Conservation (phyloP, 2,888 invertebrate species). For the Tromatobia lineatoria region DNA sequence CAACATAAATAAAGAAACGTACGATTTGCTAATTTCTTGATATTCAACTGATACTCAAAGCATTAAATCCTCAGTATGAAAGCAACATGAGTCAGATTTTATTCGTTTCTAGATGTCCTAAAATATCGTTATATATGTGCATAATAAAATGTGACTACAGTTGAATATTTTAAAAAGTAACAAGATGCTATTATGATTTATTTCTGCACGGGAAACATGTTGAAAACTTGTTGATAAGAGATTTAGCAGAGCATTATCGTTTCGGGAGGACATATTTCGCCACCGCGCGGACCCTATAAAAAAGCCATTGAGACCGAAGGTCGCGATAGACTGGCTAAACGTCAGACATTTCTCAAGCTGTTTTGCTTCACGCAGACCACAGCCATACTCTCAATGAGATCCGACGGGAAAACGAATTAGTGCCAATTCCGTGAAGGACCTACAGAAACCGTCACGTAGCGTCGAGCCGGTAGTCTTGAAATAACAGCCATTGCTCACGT, state of each 20-base stretch:
- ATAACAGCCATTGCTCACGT: slow-evolving; percentile 79
- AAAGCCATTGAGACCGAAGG: slow-evolving; percentile 19
- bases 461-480: slow-evolving; percentile 73
- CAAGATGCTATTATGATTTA: background rate
- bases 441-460: slow-evolving; percentile 65
- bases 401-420: slow-evolving; percentile 75
- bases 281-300: slow-evolving; percentile 2
- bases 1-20: too few relatives aligned
- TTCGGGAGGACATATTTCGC: slow-evolving; percentile 19
- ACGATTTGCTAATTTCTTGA: background rate
- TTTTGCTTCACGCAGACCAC: slow-evolving; percentile 39
- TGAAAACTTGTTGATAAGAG: background rate
- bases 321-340: slow-evolving; percentile 60
- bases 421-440: slow-evolving; percentile 72
- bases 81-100: background rate
- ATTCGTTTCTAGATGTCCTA: background rate
- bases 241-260: background rate
- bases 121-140: background rate
- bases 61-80: too few relatives aligned
- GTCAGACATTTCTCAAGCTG: slow-evolving; percentile 59
- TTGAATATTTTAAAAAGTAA: background rate
- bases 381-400: slow-evolving; percentile 56
- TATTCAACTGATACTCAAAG: background rate
- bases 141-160: background rate
- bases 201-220: background rate